These are phyloP conservation scores for Scomber japonicus DNA, from an alignment of 2,113 vertebrate genomes.

Conservation along the genomic window DNA sequence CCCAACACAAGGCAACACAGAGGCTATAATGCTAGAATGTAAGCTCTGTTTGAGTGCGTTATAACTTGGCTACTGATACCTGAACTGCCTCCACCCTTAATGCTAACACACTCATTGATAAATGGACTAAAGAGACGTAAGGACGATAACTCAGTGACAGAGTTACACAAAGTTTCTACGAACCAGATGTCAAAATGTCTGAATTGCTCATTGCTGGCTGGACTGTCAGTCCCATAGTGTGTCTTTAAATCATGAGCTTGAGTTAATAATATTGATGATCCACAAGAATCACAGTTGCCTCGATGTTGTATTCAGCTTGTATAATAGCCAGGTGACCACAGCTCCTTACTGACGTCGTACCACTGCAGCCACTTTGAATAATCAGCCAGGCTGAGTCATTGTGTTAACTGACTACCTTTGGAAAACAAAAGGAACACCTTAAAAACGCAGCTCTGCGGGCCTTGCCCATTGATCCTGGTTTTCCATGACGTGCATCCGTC, in stretches of 20 bases:
- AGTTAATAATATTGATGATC: constrained; percentile 25
- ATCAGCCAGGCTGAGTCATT: constrained; percentile 74
- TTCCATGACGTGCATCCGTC: constrained; percentile 82
- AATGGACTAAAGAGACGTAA: constrained; percentile 1
- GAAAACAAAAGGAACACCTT: constrained; percentile 82
- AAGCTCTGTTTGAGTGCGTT: constrained; percentile 62
- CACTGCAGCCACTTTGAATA: constrained; percentile 59
- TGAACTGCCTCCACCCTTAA: constrained; percentile 59
- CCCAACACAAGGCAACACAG: constrained; percentile 56
- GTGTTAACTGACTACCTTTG: constrained; percentile 77
- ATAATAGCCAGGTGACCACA: constrained; percentile 11
- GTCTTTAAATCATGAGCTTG: constrained; percentile 20
- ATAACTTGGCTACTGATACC: constrained; percentile 61
- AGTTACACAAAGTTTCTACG: not conserved
- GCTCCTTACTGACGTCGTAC: constrained; percentile 43
- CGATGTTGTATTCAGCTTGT: constrained; percentile 2
- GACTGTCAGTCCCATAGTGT: not conserved
- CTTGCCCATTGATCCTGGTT: constrained; percentile 80
- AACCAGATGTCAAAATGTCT: not conserved
- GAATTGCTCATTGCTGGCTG: not conserved
- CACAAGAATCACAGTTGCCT: not conserved
- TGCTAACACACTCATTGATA: constrained; percentile 43
- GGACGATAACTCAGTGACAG: not conserved
- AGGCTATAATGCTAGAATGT: constrained; percentile 63
- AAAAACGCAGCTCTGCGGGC: constrained; percentile 59